Evolutionary conservation across 2,797 vertebrate genomes (phyloP).

Genomic region (Hipposideros larvatus): DNA sequence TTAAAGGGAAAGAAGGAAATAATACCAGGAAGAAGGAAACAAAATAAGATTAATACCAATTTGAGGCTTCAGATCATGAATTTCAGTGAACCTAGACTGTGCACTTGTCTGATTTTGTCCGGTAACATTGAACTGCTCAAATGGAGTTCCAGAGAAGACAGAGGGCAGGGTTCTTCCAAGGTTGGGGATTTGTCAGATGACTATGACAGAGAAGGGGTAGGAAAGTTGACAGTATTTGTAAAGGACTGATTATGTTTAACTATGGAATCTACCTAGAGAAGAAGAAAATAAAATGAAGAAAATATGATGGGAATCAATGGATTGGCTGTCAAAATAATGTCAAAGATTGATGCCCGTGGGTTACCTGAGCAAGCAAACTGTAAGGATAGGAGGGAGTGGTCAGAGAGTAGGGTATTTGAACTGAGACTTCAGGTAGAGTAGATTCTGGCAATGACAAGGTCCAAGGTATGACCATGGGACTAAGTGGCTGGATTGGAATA

Average conservation of each 20-base stretch:
- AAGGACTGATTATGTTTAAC: neutral
- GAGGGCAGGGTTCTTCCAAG: neutral
- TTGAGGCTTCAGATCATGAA: neutral
- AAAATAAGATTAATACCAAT: neutral
- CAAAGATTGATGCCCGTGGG: neutral
- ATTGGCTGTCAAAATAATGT: neutral
- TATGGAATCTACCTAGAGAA: neutral
- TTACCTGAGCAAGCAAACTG: neutral
- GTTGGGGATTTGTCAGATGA: neutral
- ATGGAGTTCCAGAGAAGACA: neutral
- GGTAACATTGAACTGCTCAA: neutral
- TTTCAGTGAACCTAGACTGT: neutral
- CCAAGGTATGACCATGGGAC: neutral
- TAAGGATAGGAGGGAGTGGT: neutral
- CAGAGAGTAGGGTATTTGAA: neutral
- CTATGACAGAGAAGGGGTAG: neutral
- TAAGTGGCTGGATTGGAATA: neutral
- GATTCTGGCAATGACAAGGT: neutral
- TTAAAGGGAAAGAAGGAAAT: neutral
- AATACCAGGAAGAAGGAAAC: neutral
- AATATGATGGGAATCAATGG: neutral
- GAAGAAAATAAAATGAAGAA: neutral
- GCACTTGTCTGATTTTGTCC: neutral
- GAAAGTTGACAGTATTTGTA: neutral
- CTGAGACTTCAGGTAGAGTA: neutral